Evolutionary conservation across 2,888 invertebrate species (phyloP), one percentile per base, ranked within the genome.

Genomic region (Eledone cirrhosa): DNA sequence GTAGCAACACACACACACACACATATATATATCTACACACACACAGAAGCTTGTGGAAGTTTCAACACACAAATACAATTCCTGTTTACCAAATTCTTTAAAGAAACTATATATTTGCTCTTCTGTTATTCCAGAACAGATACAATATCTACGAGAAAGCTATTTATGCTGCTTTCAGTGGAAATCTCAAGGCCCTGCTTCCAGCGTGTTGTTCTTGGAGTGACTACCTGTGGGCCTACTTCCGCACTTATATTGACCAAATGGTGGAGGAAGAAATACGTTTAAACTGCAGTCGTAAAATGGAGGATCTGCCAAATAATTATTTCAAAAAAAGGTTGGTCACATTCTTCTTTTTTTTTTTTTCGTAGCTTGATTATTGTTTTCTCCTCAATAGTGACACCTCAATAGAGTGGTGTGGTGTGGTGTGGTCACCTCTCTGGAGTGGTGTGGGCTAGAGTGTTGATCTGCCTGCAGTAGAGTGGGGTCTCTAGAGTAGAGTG

Each of bases 141-240:
- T 82, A 87, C 31, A 83, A 84, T 80, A 80, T 80, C 1, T 86
- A 86, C 81, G 92, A 93, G 86, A 89, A 91, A 81, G 96, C 95
- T 7, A 93, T 95, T 24, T 93, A 95, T 80, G 96, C 94, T 2
- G 93, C 94, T 77, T 93, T 97, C 76, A 95, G 96, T 91, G 98
- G 98, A 0, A 94, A 97, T 89, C 91, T 97, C 65, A 92, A 93
- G 48, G 93, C 95, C 11, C 90, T 97, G n/a, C 90, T 97, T 63
- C 93, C 94, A 0, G 94, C 94, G 19, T 94, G 96, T 81, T 82
- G 92, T n/a, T 94, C 93, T 41, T 98, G 97, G 97, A 94, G 95
- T 87, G 98, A 98, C 90, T 92, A 94, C 81, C 91, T 98, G 41
- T 98, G 98, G 98, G 95, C 96, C 1, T 94, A 96, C 89, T 92